phyloP scores from a whole-genome alignment of 2,113 vertebrate genomes.

The Pseudorasbora parva region DNA sequence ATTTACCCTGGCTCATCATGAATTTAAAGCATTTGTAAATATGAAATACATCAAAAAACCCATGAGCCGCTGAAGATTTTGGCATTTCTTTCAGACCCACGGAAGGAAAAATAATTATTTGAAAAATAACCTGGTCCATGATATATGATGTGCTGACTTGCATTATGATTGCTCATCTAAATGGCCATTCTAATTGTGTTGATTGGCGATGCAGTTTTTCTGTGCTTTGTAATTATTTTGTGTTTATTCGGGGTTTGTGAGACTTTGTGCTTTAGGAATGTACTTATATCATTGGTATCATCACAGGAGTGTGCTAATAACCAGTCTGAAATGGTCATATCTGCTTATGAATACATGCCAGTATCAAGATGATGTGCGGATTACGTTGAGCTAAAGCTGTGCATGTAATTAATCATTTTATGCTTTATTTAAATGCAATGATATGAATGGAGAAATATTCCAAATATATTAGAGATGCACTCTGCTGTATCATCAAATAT shows the following conservation, averaged over 20 bases:
- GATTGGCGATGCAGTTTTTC: neutral
- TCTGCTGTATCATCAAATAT: conserved; percentile 43
- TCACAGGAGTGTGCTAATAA: conserved; percentile 11
- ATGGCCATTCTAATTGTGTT: neutral
- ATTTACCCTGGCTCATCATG: conserved; percentile 45
- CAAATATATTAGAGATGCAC: conserved; percentile 42
- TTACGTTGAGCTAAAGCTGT: conserved; percentile 43
- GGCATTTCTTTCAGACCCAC: conserved; percentile 16
- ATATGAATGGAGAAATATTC: conserved; percentile 47
- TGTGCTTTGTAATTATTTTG: neutral
- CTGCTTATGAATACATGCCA: conserved; percentile 49
- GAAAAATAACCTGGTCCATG: conserved; percentile 17
- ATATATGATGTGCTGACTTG: conserved; percentile 12
- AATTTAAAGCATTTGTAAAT: conserved; percentile 51
- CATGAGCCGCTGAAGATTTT: conserved; percentile 33
- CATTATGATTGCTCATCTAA: neutral
- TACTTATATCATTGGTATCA: neutral
- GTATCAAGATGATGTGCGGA: conserved; percentile 44
- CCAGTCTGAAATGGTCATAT: conserved; percentile 17
- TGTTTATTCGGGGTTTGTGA: neutral
- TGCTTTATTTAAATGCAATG: conserved; percentile 42
- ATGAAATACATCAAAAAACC: conserved; percentile 39
- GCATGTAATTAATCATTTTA: conserved; percentile 36
- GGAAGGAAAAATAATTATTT: neutral
- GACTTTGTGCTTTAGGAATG: conserved; percentile 19